Evolutionary conservation across 2,113 vertebrate genomes (phyloP).

Genomic region (Polyodon spathula): DNA sequence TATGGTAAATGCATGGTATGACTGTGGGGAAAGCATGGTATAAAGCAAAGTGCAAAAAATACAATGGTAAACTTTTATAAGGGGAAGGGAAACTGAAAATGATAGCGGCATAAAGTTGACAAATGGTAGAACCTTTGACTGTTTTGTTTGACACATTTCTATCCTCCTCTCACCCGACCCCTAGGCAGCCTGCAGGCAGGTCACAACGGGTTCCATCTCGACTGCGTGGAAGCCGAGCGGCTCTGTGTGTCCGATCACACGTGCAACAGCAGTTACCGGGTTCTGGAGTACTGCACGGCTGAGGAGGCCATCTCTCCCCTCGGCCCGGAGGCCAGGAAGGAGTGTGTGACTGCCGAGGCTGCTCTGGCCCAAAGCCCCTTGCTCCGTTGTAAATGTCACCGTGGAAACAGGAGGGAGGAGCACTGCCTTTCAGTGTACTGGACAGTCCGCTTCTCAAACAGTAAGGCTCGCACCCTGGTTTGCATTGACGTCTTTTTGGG

Average conservation of each 20-base stretch:
- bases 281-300: constrained; percentile 63
- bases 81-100: too few species aligned
- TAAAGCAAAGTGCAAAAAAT: too few species aligned
- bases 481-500: neutral
- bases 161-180: neutral
- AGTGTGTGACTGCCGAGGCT: constrained; percentile 67
- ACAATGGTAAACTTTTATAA: too few species aligned
- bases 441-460: constrained; percentile 61
- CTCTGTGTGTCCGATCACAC: constrained; percentile 57
- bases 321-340: constrained; percentile 37
- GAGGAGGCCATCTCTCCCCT: constrained; percentile 46
- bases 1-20: too few species aligned
- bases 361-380: constrained; percentile 64
- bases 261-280: constrained; percentile 63
- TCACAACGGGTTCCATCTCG: constrained; percentile 30
- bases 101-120: too few species aligned
- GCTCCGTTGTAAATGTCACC: constrained; percentile 72
- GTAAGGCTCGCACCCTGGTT: constrained; percentile 47
- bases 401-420: constrained; percentile 72
- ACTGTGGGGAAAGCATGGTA: too few species aligned
- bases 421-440: constrained; percentile 77
- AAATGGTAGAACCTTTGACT: too few species aligned
- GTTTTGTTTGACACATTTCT: neutral
- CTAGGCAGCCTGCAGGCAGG: constrained; percentile 36
- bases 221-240: constrained; percentile 67